Evolutionary conservation across 37 sponge, comb jelly and placozoan species (phyloP).

Genomic region (Tethya wilhelma): DNA sequence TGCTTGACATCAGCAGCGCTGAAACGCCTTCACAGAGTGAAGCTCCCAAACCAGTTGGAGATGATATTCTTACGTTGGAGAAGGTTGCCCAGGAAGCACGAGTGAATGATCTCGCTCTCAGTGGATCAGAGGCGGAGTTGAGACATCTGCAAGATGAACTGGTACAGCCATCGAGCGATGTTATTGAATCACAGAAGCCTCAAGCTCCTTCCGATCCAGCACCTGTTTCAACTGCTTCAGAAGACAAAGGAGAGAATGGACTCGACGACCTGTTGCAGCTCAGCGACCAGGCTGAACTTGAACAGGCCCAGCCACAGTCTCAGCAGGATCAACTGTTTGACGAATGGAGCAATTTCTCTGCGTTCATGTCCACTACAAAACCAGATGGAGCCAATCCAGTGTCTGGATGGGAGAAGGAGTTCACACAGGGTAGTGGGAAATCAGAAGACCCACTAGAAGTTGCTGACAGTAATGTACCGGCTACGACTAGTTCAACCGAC

Average conservation of each 20-base stretch:
- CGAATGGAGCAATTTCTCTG: slow-evolving; percentile 60
- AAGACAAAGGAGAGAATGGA: not conserved
- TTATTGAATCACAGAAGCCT: not conserved
- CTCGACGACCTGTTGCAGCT: not conserved
- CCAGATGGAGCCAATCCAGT: not conserved
- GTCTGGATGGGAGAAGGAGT: slow-evolving; percentile 67
- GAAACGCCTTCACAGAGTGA: not conserved
- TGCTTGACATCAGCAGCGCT: slow-evolving; percentile 12
- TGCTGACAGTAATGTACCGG: not conserved
- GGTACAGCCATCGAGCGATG: not conserved
- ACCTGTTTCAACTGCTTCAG: not conserved
- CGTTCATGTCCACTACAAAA: slow-evolving; percentile 30
- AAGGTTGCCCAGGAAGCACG: slow-evolving; percentile 1
- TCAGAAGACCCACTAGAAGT: not conserved
- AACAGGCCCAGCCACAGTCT: not conserved
- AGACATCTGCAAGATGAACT: slow-evolving; percentile 9
- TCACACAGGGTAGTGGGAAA: no score
- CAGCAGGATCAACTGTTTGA: slow-evolving; percentile 11
- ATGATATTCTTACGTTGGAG: slow-evolving; percentile 10
- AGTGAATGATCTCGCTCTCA: slow-evolving; percentile 21
- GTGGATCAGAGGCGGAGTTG: slow-evolving; percentile 34
- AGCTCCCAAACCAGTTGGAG: not conserved
- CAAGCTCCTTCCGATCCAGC: not conserved
- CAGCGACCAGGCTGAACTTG: not conserved
- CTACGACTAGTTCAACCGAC: not conserved